phyloP scores from a whole-genome alignment of 2,888 invertebrate genomes.

The Coelopa pilipes region DNA sequence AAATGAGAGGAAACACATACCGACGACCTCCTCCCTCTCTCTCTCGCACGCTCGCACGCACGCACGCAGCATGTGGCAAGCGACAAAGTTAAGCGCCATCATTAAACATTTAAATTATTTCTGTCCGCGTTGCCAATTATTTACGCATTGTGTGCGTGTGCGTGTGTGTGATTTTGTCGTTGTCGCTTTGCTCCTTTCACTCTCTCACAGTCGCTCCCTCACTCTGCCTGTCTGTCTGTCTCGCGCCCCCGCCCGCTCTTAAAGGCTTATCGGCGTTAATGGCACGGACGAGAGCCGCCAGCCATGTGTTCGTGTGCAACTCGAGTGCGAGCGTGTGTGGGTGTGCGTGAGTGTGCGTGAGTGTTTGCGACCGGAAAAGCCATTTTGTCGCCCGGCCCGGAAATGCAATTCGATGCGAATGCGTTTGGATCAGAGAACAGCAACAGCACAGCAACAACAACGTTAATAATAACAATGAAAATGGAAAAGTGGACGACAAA shows the following conservation, averaged over 20 bases:
- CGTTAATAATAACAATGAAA: neutral
- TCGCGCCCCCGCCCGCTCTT: conserved; percentile 7
- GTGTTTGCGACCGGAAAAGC: conserved; percentile 28
- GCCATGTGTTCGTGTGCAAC: conserved; percentile 15
- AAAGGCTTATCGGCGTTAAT: conserved; percentile 31
- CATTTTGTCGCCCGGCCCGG: conserved; percentile 20
- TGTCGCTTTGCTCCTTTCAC: neutral
- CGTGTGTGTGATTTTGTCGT: conserved; percentile 5
- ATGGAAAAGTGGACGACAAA: neutral
- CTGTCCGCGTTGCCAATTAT: conserved; percentile 53
- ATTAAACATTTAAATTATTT: conserved; percentile 54
- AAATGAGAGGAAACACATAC: neutral
- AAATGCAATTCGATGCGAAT: conserved; percentile 13
- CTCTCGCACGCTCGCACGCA: neutral
- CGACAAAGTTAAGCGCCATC: conserved; percentile 27
- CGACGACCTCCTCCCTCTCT: neutral
- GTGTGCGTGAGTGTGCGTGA: neutral
- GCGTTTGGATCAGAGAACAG: neutral
- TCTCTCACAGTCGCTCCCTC: too few species aligned
- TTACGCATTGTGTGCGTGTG: conserved; percentile 50
- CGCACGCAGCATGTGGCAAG: neutral
- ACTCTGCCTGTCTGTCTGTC: neutral
- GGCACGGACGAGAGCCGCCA: conserved; percentile 29
- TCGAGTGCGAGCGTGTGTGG: conserved; percentile 1
- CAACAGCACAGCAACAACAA: neutral